Evolutionary conservation across 1,140 invertebrate genomes (phyloP).

Genomic region (Globodera ellingtonae): DNA sequence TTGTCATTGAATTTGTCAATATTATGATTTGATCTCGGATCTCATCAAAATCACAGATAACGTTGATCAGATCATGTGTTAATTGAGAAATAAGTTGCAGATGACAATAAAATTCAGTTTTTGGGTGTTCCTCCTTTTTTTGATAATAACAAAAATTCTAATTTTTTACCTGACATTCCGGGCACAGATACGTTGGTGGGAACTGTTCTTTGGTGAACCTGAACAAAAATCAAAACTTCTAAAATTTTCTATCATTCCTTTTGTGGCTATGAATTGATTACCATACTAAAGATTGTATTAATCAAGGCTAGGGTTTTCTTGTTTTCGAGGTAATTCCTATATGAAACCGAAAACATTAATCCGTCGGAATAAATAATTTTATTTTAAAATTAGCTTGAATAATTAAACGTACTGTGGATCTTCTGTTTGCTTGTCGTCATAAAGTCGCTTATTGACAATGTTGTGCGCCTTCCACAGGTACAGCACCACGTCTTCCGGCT

Average conservation of each 20-base stretch:
- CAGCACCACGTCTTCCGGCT: slow-evolving; percentile 61
- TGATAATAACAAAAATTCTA: too few relatives aligned
- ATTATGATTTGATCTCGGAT: neutral
- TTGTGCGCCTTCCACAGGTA: slow-evolving; percentile 64
- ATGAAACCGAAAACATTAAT: too few relatives aligned
- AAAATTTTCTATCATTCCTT: too few relatives aligned
- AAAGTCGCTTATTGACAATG: slow-evolving; percentile 63
- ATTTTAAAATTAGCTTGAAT: too few relatives aligned
- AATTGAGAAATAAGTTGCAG: neutral
- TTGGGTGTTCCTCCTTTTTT: too few relatives aligned
- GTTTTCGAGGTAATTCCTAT: too few relatives aligned
- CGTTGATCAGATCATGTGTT: slow-evolving; percentile 3
- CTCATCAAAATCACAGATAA: neutral
- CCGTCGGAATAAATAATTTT: too few relatives aligned
- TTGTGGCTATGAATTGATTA: too few relatives aligned
- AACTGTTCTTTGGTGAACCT: slow-evolving; percentile 61
- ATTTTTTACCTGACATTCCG: slow-evolving; percentile 42
- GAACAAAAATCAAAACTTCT: too few relatives aligned
- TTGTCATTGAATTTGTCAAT: neutral
- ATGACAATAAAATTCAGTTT: too few relatives aligned
- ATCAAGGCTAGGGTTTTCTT: too few relatives aligned
- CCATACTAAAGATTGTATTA: too few relatives aligned
- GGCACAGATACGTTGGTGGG: slow-evolving; percentile 60
- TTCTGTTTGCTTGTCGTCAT: slow-evolving; percentile 53
- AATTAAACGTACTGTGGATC: slow-evolving; percentile 50